phyloP scores from a whole-genome alignment of 2,113 vertebrate species.

The Eptesicus fuscus region DNA sequence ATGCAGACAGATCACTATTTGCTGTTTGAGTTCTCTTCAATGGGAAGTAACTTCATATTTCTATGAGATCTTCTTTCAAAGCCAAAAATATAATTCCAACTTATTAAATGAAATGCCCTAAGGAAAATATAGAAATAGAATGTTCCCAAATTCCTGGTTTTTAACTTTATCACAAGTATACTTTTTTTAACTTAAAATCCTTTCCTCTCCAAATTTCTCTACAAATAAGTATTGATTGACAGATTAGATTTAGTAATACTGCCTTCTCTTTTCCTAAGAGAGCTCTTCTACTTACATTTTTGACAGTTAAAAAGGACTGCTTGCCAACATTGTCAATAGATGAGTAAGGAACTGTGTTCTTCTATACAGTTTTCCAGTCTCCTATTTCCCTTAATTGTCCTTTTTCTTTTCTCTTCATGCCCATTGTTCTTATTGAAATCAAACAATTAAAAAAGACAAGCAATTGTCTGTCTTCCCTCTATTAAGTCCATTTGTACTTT shows the following conservation, averaged over 20 bases:
- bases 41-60: background rate
- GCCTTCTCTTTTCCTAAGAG: conserved; percentile 18
- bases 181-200: background rate
- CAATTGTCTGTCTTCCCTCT: background rate
- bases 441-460: background rate
- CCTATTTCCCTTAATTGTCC: background rate
- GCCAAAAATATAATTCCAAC: background rate
- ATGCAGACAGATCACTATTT: background rate
- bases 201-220: background rate
- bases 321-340: conserved; percentile 60
- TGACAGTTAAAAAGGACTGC: conserved; percentile 55
- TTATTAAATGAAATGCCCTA: conserved; percentile 2
- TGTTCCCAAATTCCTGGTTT: background rate
- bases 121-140: background rate
- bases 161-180: conserved; percentile 23
- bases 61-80: background rate
- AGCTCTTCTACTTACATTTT: conserved; percentile 31
- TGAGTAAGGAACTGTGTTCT: conserved; percentile 20
- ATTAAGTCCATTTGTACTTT: background rate
- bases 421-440: background rate
- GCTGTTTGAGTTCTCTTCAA: background rate
- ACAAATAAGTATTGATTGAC: conserved; percentile 38
- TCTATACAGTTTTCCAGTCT: background rate
- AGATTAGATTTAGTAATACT: background rate
- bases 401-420: background rate